Base-by-base conservation (phyloP, 2,888 invertebrate genomes). In the Nudaria mundana region DNA sequence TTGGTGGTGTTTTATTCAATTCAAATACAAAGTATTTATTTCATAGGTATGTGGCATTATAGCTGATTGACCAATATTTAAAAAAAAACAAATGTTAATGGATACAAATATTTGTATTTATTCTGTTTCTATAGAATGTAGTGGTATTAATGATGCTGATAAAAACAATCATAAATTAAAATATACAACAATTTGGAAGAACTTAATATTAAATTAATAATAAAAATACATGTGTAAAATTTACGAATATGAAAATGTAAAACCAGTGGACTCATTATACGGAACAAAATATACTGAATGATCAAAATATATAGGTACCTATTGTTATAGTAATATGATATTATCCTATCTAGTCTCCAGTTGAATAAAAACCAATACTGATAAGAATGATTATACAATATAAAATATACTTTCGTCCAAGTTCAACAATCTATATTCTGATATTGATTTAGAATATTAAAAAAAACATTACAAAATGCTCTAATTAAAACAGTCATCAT, bases 51-150 rank as follows among this genome's bases (percentile, higher is more conserved):
- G n/a, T n/a, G n/a, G n/a, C n/a, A n/a, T n/a, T n/a, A n/a, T n/a
- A n/a, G n/a, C n/a, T n/a, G n/a, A n/a, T n/a, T n/a, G n/a, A n/a
- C n/a, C n/a, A n/a, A n/a, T n/a, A n/a, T n/a, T n/a, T n/a, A n/a
- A n/a, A n/a, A 37, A 15, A 59, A 57, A 56, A 68, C 57, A 63
- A 57, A 62, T 56, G 31, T 40, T 43, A 57, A 52, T 76, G 72
- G n/a, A 73, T 81, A 79, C 76, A 81, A 78, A 81, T 81, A 78
- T 74, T n/a, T 70, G 63, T 76, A 77, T 76, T 80, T 79, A 81
- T 77, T 81, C 75, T 58, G 71, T 79, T 78, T 75, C 66, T 71
- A 77, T 75, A 78, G 71, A 67, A 78, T 78, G 73, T 76, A 74
- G 69, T 76, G 72, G 78, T 72, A 77, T 45, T 73, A 71, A 79